A percentile compares a stretch with the other conserved stretches of the same genome.
These are phyloP conservation scores for Mesopsocus fuscifrons DNA, from an alignment of 2,888 invertebrate genomes.

Conservation along the genomic window DNA sequence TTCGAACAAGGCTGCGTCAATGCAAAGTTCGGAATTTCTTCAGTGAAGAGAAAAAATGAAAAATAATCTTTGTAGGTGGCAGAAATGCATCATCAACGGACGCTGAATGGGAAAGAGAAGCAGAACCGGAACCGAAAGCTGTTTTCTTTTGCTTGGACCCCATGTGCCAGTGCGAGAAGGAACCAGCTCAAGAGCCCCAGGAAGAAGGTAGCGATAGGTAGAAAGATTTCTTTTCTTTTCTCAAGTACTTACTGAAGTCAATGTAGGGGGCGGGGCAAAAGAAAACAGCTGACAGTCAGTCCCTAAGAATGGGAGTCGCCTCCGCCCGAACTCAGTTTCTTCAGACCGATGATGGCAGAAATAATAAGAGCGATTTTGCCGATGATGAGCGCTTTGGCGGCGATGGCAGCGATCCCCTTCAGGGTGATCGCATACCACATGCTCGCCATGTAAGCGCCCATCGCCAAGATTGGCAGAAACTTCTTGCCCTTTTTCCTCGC, in stretches of 20 bases:
- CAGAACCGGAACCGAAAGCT: not conserved
- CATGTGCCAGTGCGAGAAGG: not conserved
- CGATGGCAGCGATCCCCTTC: constrained; percentile 7
- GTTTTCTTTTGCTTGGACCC: constrained; percentile 1
- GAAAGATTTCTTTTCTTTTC: not conserved
- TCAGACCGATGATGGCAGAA: constrained; percentile 9
- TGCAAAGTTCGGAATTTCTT: too few species aligned
- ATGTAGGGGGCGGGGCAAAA: not conserved
- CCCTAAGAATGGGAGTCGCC: too few species aligned
- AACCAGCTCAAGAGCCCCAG: not conserved
- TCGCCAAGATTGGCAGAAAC: constrained; percentile 1
- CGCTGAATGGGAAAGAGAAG: too few species aligned
- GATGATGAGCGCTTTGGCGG: constrained; percentile 6
- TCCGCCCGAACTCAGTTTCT: constrained; percentile 1
- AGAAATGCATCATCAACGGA: too few species aligned
- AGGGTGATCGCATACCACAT: constrained; percentile 9
- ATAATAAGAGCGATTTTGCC: constrained; percentile 5
- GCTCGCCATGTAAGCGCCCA: constrained; percentile 8
- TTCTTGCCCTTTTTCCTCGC: constrained; percentile 7
- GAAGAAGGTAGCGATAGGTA: not conserved
- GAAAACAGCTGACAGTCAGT: constrained; percentile 1
- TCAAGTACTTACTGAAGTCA: constrained; percentile 1
- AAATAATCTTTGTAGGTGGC: too few species aligned
- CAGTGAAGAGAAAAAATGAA: too few species aligned
- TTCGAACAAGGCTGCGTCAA: too few species aligned